These are phyloP conservation scores for Heliconius erato DNA, from an alignment of 2,888 invertebrate species.

Conservation along the genomic window DNA sequence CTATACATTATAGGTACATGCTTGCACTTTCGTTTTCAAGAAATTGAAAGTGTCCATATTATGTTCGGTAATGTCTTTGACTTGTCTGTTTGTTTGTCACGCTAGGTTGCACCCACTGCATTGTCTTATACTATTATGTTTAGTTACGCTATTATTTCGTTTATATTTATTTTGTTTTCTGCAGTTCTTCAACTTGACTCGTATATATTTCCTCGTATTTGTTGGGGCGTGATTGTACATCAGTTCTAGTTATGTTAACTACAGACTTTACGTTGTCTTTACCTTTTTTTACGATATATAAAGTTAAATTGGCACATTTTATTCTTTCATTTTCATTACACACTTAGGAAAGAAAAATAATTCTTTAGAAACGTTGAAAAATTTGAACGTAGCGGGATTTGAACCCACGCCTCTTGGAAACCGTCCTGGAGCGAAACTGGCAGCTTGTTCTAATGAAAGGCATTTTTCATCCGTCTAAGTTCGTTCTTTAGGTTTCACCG, in stretches of 20 bases:
- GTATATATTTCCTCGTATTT: conserved; percentile 65
- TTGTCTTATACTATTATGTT: conserved; percentile 74
- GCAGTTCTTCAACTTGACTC: conserved; percentile 54
- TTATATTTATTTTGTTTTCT: conserved; percentile 76
- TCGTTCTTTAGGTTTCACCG: too few species aligned
- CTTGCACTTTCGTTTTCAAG: conserved; percentile 80
- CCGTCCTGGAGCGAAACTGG: too few species aligned
- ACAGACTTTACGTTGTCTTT: background rate
- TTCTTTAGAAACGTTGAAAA: too few species aligned
- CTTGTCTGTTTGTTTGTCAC: conserved; percentile 83
- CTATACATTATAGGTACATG: conserved; percentile 71
- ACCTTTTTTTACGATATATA: background rate
- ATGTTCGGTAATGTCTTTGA: conserved; percentile 84
- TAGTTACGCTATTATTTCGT: conserved; percentile 74
- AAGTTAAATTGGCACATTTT: too few species aligned
- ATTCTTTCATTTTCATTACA: too few species aligned
- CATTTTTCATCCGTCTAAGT: too few species aligned
- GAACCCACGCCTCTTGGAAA: too few species aligned
- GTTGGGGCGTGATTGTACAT: conserved; percentile 44
- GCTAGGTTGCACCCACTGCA: conserved; percentile 69
- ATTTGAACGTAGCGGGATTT: too few species aligned
- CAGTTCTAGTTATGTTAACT: conserved; percentile 34
- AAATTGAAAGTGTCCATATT: conserved; percentile 80
- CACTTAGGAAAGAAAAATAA: too few species aligned
- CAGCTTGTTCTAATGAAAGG: too few species aligned